Conservation (phyloP, 2,797 vertebrate species). For the Cephalopachus bancanus region DNA sequence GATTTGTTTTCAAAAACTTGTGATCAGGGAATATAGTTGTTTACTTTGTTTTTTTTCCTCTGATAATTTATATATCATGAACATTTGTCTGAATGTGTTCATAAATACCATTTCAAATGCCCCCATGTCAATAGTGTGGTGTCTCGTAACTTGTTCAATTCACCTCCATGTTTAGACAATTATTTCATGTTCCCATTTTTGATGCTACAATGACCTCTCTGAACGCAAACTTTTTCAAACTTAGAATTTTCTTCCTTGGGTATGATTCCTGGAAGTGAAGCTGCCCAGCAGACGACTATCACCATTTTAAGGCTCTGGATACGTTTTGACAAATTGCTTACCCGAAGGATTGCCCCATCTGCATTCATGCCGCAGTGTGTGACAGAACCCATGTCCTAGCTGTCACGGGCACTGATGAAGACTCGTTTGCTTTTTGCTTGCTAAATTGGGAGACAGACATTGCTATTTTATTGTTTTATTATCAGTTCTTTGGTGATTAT, state of each 20-base stretch:
- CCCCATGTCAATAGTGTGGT: not conserved
- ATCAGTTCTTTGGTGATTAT: not conserved
- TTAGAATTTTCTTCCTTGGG: not conserved
- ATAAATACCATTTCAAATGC: conserved; percentile 8
- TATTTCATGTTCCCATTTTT: not conserved
- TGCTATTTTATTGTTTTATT: conserved; percentile 10
- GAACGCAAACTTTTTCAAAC: not conserved
- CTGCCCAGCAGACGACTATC: not conserved
- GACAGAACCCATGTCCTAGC: not conserved
- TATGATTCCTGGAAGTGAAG: not conserved
- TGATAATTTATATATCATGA: conserved; percentile 1
- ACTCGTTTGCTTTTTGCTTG: not conserved
- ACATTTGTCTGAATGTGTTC: not conserved
- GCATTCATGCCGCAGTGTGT: not conserved
- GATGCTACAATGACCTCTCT: not conserved
- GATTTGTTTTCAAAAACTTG: not conserved
- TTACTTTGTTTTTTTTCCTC: not conserved
- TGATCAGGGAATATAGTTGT: not conserved
- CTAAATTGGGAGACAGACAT: not conserved
- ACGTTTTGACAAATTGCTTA: not conserved
- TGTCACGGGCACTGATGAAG: not conserved
- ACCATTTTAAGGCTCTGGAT: not conserved
- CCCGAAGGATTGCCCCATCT: not conserved
- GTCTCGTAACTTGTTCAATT: not conserved
- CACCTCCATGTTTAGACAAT: not conserved